A percentile compares a stretch with the other conserved stretches of the same genome.
phyloP scores from a whole-genome alignment of 2,888 invertebrate genomes.

The Gymnoscelis rufifasciata region DNA sequence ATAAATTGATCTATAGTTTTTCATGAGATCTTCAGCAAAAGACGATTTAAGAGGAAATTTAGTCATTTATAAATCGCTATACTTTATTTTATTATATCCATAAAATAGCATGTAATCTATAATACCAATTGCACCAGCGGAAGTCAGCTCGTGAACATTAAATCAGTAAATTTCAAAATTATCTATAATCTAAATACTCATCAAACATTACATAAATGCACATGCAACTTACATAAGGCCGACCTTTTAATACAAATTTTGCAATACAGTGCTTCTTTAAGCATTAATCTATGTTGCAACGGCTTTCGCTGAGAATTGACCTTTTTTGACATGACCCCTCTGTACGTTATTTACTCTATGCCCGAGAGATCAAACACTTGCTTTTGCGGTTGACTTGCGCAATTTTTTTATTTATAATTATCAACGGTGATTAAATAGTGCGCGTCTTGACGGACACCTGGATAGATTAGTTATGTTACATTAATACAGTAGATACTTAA shows the following conservation, averaged over 20 bases:
- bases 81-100: too few relatives aligned
- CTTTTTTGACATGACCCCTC: slow-evolving; percentile 36
- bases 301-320: slow-evolving; percentile 40
- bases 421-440: too few relatives aligned
- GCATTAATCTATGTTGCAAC: slow-evolving; percentile 39
- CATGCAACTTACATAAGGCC: slow-evolving; percentile 38
- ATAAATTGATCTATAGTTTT: too few relatives aligned
- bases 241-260: slow-evolving; percentile 39
- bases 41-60: too few relatives aligned
- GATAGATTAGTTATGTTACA: too few relatives aligned
- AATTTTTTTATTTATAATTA: too few relatives aligned
- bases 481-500: too few relatives aligned
- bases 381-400: not conserved
- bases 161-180: not conserved
- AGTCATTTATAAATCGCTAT: too few relatives aligned
- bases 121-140: not conserved
- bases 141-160: not conserved
- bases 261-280: slow-evolving; percentile 39
- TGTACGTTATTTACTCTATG: slow-evolving; percentile 32
- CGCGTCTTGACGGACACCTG: too few relatives aligned
- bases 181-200: slow-evolving; percentile 8
- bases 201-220: slow-evolving; percentile 33
- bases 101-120: not conserved
- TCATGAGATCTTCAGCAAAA: too few relatives aligned
- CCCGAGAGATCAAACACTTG: slow-evolving; percentile 8